Conservation (phyloP, 2,888 invertebrate genomes). For the Achlya flavicornis region DNA sequence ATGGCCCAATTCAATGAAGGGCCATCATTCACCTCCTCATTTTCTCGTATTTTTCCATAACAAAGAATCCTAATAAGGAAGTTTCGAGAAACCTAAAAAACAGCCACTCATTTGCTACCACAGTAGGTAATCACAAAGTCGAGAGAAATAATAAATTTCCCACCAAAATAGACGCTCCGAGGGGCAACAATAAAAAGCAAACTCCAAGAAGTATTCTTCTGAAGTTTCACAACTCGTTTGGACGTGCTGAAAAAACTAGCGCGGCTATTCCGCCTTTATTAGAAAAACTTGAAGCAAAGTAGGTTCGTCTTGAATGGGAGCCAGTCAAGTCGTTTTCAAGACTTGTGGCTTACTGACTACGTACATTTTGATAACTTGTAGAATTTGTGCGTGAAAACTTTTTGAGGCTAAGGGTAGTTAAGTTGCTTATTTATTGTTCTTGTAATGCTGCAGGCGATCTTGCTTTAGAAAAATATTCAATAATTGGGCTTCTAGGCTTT, state of each 20-base stretch:
- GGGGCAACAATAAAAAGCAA: slow-evolving; percentile 37
- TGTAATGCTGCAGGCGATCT: background rate
- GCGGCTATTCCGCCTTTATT: slow-evolving; percentile 36
- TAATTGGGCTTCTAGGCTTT: too few species aligned
- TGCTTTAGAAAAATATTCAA: too few species aligned
- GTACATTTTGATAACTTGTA: background rate
- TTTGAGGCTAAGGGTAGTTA: slow-evolving; percentile 4
- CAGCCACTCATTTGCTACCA: slow-evolving; percentile 8
- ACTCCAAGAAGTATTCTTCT: slow-evolving; percentile 36
- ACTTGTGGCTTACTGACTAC: slow-evolving; percentile 1
- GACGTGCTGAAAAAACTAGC: slow-evolving; percentile 35
- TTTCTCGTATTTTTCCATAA: background rate
- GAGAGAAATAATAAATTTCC: slow-evolving; percentile 31
- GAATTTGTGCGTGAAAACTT: slow-evolving; percentile 12
- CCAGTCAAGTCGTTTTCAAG: slow-evolving; percentile 24
- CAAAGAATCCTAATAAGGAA: slow-evolving; percentile 3
- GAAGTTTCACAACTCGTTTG: slow-evolving; percentile 43
- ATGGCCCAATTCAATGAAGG: background rate
- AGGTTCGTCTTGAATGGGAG: slow-evolving; percentile 29
- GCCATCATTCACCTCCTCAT: background rate
- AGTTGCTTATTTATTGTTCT: background rate
- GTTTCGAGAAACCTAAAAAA: background rate
- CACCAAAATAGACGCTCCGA: slow-evolving; percentile 22
- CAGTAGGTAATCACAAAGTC: background rate
- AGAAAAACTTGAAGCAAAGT: slow-evolving; percentile 41